Evolutionary conservation across 2,113 vertebrate species (phyloP).

Genomic region (Phaethon lepturus): DNA sequence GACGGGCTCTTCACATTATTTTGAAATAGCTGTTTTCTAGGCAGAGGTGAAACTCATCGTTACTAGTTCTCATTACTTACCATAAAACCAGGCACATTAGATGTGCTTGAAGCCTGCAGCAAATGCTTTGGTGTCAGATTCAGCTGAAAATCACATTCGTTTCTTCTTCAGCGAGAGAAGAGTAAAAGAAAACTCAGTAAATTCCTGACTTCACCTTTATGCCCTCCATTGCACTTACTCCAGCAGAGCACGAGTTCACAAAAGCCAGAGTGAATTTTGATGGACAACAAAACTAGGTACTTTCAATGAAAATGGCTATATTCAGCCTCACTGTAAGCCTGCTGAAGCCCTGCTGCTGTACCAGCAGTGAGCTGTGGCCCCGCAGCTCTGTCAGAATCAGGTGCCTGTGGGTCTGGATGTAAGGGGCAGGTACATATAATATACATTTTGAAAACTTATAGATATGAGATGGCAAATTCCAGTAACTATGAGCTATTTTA

Average conservation of each 20-base stretch:
- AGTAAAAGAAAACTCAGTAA: constrained; percentile 63
- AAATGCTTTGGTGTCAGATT: constrained; percentile 58
- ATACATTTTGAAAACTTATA: constrained; percentile 40
- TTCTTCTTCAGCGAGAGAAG: constrained; percentile 38
- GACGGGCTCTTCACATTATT: background rate
- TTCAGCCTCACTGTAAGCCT: background rate
- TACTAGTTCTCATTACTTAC: constrained; percentile 65
- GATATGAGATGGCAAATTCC: constrained; percentile 34
- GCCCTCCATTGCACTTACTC: constrained; percentile 40
- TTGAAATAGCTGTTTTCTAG: constrained; percentile 57
- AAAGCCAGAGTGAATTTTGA: constrained; percentile 46
- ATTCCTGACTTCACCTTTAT: constrained; percentile 49
- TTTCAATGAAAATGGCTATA: constrained; percentile 30
- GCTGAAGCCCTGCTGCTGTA: background rate
- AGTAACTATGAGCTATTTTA: constrained; percentile 51
- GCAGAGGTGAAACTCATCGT: constrained; percentile 42
- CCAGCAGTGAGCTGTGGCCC: background rate
- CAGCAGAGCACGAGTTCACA: constrained; percentile 13
- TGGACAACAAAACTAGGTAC: constrained; percentile 39
- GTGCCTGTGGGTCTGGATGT: background rate
- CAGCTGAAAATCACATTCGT: constrained; percentile 56
- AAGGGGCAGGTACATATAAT: background rate
- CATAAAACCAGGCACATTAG: constrained; percentile 44
- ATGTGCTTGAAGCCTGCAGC: constrained; percentile 38
- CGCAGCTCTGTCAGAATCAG: background rate